Evolutionary conservation across 2,797 vertebrate genomes (phyloP).

Genomic region (Brotula barbata): DNA sequence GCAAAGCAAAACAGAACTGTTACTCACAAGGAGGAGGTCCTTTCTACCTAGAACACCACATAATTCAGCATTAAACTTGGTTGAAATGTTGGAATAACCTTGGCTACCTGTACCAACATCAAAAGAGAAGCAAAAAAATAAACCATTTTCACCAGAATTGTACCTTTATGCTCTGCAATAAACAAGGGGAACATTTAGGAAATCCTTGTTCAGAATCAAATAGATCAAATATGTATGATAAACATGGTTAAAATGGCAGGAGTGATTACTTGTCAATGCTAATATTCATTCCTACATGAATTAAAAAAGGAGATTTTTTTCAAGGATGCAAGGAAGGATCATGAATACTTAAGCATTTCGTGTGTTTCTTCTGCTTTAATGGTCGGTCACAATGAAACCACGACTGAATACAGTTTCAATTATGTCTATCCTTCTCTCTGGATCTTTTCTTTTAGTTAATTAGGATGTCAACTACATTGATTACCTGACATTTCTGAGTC

Average conservation of each 20-base stretch:
- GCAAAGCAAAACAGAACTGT: slow-evolving; percentile 23
- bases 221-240: background rate
- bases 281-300: too few relatives aligned
- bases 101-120: background rate
- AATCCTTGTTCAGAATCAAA: background rate
- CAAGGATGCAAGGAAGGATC: too few relatives aligned
- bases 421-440: too few relatives aligned
- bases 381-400: too few relatives aligned
- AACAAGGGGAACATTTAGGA: background rate
- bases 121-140: background rate
- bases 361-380: too few relatives aligned
- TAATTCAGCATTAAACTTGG: slow-evolving; percentile 1
- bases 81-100: background rate
- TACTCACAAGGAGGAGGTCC: slow-evolving; percentile 5
- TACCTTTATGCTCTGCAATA: background rate
- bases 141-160: too few relatives aligned
- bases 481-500: too few relatives aligned
- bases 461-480: too few relatives aligned
- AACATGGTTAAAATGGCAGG: slow-evolving; percentile 27
- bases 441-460: too few relatives aligned
- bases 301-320: too few relatives aligned
- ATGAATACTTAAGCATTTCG: too few relatives aligned
- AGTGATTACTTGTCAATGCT: slow-evolving; percentile 48
- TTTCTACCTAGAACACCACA: background rate
- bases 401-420: too few relatives aligned